Evolutionary conservation across 2,888 invertebrate species (phyloP).

Genomic region (Cotesia congregata): DNA sequence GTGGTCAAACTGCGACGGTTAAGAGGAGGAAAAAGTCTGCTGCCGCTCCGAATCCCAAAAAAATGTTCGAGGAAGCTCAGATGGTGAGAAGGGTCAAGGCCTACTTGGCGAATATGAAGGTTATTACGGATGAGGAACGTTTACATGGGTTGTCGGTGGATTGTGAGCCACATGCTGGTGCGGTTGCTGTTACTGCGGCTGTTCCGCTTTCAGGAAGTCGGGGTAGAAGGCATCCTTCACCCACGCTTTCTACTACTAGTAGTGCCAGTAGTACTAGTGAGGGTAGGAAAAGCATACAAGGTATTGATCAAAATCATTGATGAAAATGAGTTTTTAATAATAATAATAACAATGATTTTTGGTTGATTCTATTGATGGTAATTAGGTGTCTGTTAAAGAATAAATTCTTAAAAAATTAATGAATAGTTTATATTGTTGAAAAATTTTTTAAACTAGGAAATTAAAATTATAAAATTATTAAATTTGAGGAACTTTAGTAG

Average conservation of each 20-base stretch:
- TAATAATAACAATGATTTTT: too few species aligned
- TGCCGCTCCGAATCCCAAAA: constrained; percentile 94
- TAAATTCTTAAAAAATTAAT: too few species aligned
- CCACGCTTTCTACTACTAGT: constrained; percentile 92
- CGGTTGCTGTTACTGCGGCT: constrained; percentile 68
- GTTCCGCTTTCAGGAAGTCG: constrained; percentile 76
- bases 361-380: too few species aligned
- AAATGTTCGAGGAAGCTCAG: constrained; percentile 99
- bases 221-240: constrained; percentile 89
- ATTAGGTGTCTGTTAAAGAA: too few species aligned
- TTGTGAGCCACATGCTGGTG: constrained; percentile 79
- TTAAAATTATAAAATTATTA: too few species aligned
- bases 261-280: constrained; percentile 91
- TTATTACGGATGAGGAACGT: constrained; percentile 91
- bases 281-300: constrained; percentile 73
- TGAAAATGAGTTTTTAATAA: background rate
- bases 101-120: constrained; percentile 92
- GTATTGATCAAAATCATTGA: constrained; percentile 48
- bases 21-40: constrained; percentile 91
- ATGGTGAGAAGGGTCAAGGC: constrained; percentile 98
- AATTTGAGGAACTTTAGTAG: too few species aligned
- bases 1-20: constrained; percentile 83
- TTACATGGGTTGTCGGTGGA: constrained; percentile 90
- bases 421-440: too few species aligned
- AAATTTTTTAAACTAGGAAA: too few species aligned